Base-by-base conservation (phyloP, 2,888 invertebrate genomes). In the Chaetogeoica ovagalla region DNA sequence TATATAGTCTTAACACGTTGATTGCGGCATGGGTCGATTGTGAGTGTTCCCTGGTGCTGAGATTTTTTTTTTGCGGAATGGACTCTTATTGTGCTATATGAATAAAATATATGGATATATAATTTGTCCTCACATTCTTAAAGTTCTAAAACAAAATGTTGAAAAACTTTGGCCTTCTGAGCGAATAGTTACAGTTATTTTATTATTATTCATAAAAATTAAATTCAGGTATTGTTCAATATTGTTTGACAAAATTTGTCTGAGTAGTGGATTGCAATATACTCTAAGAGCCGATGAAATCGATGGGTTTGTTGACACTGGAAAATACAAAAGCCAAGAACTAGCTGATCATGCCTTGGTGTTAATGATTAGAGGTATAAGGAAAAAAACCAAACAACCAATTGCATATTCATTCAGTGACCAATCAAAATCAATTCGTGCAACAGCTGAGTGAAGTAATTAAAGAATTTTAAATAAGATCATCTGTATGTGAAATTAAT, bases 361-460 rank as follows among this genome's bases (percentile, higher is more conserved):
- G 7, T 39, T 39, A 7, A 73, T 73, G 66, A 21, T 65, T 8
- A n/a, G 75, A 66, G 75, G 55, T 43, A 75, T 75, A 17, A 52
- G 48, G n/a, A 63, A 55, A 19, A 75, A 75, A 30, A 66, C 23
- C 48, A 75, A 75, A 19, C 75, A 75, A 57, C 75, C 63, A 21
- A 23, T 75, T 19, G 37, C n/a, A 15, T 75, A 75, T 19, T 52
- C 30, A 19, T 75, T 65, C 30, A 30, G 48, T 52, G 52, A 75
- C 63, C 8, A 65, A 75, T 11, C 15, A 30, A 37, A 9, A 48
- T 21, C 13, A 30, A 48, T 55, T 81, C 52, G 76, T 55, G 21
- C 15, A 13, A 6, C 57, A 65, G 19, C 48, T 82, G 2, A 81
- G 43, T 43, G n/a, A 66, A 48, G 43, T 21, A 66, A 43, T 43